Conservation (phyloP, 2,797 vertebrate species). For the Pelochelys cantorii region DNA sequence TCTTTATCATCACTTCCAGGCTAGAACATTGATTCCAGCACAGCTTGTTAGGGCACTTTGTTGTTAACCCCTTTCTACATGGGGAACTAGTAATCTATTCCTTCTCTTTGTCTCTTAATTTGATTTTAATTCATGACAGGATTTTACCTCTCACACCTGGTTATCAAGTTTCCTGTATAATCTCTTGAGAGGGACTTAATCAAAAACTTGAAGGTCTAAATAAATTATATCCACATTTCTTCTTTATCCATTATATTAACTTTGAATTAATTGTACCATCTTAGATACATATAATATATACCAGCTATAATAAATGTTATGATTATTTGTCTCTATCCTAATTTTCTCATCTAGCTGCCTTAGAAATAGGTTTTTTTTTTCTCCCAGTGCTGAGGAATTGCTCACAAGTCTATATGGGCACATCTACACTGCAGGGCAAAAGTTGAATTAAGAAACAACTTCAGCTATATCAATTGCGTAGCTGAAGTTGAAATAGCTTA, state of each 20-base stretch:
- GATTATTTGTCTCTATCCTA: background rate
- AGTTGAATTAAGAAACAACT: too few relatives aligned
- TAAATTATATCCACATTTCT: background rate
- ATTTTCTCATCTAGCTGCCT: background rate
- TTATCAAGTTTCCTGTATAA: conserved; percentile 42
- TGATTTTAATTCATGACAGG: conserved; percentile 58
- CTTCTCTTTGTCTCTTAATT: conserved; percentile 31
- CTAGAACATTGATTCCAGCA: conserved; percentile 32
- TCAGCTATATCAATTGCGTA: too few relatives aligned
- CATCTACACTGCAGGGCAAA: too few relatives aligned
- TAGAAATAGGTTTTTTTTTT: background rate
- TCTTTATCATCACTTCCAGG: conserved; percentile 14
- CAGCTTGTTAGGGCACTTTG: conserved; percentile 5
- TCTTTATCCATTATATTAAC: conserved; percentile 14
- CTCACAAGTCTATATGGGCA: background rate
- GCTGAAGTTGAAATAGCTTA: too few relatives aligned
- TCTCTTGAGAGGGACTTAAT: conserved; percentile 13
- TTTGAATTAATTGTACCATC: background rate
- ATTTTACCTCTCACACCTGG: conserved; percentile 18
- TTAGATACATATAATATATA: conserved; percentile 19
- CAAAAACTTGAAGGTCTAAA: conserved; percentile 14
- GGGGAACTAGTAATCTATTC: conserved; percentile 60
- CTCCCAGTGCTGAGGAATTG: background rate
- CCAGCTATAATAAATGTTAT: background rate
- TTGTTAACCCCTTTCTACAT: conserved; percentile 60